Evolutionary conservation across 2,113 vertebrate genomes (phyloP).

Genomic region (Gracilinanus agilis): DNA sequence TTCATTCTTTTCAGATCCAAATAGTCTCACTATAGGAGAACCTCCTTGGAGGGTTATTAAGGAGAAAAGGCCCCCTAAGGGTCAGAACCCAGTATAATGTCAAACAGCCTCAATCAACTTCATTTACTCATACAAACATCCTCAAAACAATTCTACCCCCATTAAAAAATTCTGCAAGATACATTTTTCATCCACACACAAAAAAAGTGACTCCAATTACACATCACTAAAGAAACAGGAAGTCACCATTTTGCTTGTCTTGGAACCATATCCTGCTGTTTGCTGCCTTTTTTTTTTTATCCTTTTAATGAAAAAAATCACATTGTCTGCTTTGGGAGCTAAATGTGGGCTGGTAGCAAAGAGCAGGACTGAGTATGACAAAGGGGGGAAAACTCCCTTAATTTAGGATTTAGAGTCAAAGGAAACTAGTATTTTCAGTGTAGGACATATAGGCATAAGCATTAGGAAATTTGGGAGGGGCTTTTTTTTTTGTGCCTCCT

Average conservation of each 20-base stretch:
- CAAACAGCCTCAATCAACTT: background rate
- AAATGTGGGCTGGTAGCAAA: background rate
- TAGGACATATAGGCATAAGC: background rate
- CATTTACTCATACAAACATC: background rate
- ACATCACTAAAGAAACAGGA: slow-evolving; percentile 79
- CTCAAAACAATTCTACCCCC: background rate
- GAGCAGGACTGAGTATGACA: background rate
- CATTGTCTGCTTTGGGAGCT: slow-evolving; percentile 53
- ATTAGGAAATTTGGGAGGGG: background rate
- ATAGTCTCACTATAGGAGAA: slow-evolving; percentile 22
- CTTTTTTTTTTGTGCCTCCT: background rate
- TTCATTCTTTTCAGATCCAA: slow-evolving; percentile 4
- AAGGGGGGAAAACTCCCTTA: background rate
- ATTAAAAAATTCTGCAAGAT: slow-evolving; percentile 44
- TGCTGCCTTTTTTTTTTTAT: background rate
- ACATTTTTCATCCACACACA: slow-evolving; percentile 20
- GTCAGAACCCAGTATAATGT: background rate
- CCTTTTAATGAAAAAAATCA: slow-evolving; percentile 60
- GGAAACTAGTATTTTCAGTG: background rate
- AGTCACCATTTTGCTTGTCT: slow-evolving; percentile 80
- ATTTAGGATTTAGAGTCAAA: background rate
- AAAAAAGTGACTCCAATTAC: slow-evolving; percentile 46
- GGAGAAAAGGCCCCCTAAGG: slow-evolving; percentile 41
- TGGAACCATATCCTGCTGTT: slow-evolving; percentile 76
- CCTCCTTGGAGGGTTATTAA: background rate